Base-by-base conservation (phyloP, 64 coral and sea anemone species). In the Stichodactyla mertensii region DNA sequence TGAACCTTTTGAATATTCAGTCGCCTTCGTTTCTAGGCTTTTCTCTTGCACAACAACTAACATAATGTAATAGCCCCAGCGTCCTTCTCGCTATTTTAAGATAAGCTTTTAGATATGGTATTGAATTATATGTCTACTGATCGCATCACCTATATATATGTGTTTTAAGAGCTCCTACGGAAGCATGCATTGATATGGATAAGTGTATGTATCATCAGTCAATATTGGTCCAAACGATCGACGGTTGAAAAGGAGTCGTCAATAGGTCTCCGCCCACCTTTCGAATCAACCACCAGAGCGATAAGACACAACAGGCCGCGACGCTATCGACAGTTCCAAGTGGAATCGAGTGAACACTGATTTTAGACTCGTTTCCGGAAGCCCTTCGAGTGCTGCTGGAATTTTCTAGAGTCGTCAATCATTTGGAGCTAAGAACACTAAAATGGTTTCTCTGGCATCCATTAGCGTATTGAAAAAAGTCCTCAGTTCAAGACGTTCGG, bases 311-410 rank as follows among this genome's bases (percentile, higher is more conserved):
- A 74, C 12, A 74, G 24, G 69, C 69, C 16, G 12, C 69, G 69
- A 74, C 69, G 69, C 69, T 1, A 31, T 74, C 69, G 69, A 74
- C 69, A 74, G 22, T 31, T 74, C 69, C 8, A 74, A 74, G 69
- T 74, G 4, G 69, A 74, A 74, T 74, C 69, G 69, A 74, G 69
- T 74, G 11, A 74, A 31, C 12, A 74, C 26, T 74, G 69, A 69
- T 57, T 57, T 82, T 82, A 82, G 52, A 2, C 22, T 57, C n/a
- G 80, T 82, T 82, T 82, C 80, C 80, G 80, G 55, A 82, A 82
- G 14, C 80, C 80, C 28, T 82, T 82, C 22, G 1, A 82, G 52
- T 82, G 80, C 23, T 82, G 16, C 20, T 57, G 55, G 55, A 20
- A 82, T 57, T 54, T 82, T 51, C 19, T 57, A 57, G 23, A 55